phyloP scores from a whole-genome alignment of 2,797 vertebrate species.

The Aselliscus stoliczkanus region DNA sequence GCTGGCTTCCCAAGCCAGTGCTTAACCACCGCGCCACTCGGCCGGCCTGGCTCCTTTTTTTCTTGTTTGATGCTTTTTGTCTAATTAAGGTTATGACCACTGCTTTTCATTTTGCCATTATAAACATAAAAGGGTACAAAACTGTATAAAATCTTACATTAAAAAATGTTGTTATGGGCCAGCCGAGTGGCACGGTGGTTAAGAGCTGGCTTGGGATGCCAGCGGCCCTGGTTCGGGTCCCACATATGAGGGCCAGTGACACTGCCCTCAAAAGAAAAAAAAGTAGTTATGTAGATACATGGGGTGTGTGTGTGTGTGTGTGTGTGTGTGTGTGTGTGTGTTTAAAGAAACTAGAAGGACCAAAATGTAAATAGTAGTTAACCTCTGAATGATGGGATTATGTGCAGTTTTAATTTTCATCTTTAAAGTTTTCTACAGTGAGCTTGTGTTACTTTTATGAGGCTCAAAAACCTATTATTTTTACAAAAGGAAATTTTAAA shows the following conservation, averaged over 20 bases:
- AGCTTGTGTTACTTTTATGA: not conserved
- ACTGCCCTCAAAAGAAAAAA: too few species aligned
- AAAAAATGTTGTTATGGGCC: not conserved
- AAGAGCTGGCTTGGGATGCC: too few species aligned
- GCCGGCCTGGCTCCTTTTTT: too few species aligned
- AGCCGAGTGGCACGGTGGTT: too few species aligned
- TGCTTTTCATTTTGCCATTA: not conserved
- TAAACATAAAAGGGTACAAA: not conserved
- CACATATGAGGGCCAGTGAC: too few species aligned
- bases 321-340: not conserved
- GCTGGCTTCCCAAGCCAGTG: too few species aligned
- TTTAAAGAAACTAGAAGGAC: not conserved
- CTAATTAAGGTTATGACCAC: not conserved
- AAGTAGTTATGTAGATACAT: not conserved
- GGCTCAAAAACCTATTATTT: not conserved
- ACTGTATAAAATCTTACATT: not conserved
- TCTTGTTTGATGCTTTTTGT: not conserved
- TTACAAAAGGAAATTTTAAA: not conserved
- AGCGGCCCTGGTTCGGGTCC: too few species aligned
- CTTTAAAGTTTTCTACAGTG: not conserved
- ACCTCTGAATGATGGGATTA: not conserved
- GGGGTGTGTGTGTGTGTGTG: not conserved
- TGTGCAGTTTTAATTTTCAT: constrained; percentile 1
- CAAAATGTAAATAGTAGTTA: not conserved
- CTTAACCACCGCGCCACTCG: too few species aligned